Percentiles rank a stretch among this genome's conserved stretches.
These are phyloP conservation scores for Macaca fascicularis DNA, from an alignment of 2,113 vertebrate species.

Conservation along the genomic window DNA sequence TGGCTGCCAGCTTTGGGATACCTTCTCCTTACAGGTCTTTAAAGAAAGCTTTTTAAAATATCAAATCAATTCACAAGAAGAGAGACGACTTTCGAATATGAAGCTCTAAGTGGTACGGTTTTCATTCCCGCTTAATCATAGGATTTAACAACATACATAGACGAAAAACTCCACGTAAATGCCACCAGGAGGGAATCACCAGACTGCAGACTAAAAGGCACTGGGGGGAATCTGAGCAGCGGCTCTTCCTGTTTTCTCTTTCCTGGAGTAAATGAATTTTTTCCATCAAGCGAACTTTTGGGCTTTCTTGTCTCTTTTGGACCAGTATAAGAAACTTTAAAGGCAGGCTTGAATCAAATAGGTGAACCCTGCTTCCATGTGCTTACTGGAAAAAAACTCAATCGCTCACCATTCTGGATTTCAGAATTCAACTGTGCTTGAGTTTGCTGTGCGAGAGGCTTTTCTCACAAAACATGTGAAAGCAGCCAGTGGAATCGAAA, in stretches of 20 bases:
- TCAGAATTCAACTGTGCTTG: not conserved
- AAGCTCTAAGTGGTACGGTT: not conserved
- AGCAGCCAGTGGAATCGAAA: not conserved
- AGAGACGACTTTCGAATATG: not conserved
- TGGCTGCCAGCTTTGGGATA: not conserved
- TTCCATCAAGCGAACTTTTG: not conserved
- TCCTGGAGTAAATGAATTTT: not conserved
- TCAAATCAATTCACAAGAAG: not conserved
- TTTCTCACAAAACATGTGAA: not conserved
- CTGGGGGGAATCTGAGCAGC: no score
- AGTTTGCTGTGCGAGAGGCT: rapidly evolving
- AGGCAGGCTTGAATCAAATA: not conserved
- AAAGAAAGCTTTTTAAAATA: not conserved
- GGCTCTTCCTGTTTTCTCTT: rapidly evolving
- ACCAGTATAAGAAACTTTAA: not conserved
- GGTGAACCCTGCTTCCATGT: not conserved
- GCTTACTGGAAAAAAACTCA: not conserved
- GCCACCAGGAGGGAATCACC: rapidly evolving
- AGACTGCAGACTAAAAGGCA: not conserved
- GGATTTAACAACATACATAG: not conserved
- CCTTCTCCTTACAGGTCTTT: not conserved
- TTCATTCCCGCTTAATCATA: not conserved
- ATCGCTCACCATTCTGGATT: not conserved
- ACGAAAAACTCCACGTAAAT: not conserved
- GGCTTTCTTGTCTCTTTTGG: no score